These are phyloP conservation scores for Dynastes grantii DNA, from an alignment of 2,888 invertebrate species.

Conservation along the genomic window DNA sequence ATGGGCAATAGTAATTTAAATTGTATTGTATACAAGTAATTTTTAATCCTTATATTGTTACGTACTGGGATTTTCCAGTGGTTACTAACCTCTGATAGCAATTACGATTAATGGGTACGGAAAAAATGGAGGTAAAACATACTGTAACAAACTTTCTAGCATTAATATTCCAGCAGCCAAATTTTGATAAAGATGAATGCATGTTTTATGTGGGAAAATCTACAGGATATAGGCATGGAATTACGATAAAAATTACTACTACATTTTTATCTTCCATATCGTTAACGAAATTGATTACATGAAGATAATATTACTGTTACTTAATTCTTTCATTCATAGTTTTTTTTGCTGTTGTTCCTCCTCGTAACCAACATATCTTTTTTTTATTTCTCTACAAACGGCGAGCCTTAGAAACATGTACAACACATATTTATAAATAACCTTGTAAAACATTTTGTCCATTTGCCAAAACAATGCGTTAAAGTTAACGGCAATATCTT, in stretches of 20 bases:
- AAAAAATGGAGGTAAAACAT: not conserved
- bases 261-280: not conserved
- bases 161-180: no score
- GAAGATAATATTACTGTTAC: not conserved
- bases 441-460: constrained; percentile 35
- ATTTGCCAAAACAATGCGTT: constrained; percentile 43
- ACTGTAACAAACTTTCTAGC: no score
- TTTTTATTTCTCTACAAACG: constrained; percentile 18
- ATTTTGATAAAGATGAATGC: no score
- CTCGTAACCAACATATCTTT: not conserved
- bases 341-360: not conserved
- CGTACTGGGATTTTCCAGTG: constrained; percentile 9
- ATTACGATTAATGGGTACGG: not conserved
- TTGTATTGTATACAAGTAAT: not conserved
- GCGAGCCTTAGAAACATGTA: constrained; percentile 14
- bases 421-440: constrained; percentile 37
- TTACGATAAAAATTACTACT: not conserved
- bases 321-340: constrained; percentile 31
- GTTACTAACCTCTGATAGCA: constrained; percentile 6
- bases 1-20: not conserved
- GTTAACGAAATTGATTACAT: not conserved
- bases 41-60: not conserved
- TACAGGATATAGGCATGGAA: not conserved
- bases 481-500: constrained; percentile 23
- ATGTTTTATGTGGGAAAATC: no score